phyloP scores from a whole-genome alignment of 2,888 invertebrate genomes.

The Eristalinus sepulchralis region DNA sequence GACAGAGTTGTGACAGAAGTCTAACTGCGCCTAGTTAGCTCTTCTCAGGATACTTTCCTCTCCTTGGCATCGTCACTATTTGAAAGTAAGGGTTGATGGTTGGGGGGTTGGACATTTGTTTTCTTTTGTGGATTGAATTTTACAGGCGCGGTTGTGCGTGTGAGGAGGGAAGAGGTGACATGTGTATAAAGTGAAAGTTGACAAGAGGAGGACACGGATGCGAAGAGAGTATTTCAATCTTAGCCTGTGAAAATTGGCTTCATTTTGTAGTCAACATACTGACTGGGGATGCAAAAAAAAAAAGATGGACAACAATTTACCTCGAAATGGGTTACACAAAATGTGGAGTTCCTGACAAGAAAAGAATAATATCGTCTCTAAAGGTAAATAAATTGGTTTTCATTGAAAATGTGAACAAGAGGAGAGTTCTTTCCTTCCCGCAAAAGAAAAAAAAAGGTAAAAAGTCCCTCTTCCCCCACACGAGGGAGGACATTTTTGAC shows the following conservation, averaged over 20 bases:
- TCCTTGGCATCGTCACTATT: background rate
- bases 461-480: background rate
- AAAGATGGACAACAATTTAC: background rate
- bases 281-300: background rate
- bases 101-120: constrained; percentile 7
- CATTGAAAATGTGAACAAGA: constrained; percentile 19
- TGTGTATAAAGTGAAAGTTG: constrained; percentile 20
- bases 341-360: background rate
- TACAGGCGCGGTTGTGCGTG: constrained; percentile 15
- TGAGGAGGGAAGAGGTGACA: constrained; percentile 18
- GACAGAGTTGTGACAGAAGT: constrained; percentile 16
- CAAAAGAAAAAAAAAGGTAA: background rate
- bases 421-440: background rate
- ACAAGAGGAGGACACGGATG: background rate
- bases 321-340: background rate
- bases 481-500: constrained; percentile 5
- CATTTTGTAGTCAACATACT: background rate
- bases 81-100: background rate
- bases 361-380: background rate
- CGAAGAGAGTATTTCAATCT: background rate
- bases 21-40: constrained; percentile 49
- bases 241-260: background rate
- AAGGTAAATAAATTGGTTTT: constrained; percentile 7
- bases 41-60: constrained; percentile 42
- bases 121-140: constrained; percentile 19